Evolutionary conservation across 2,797 vertebrate species (phyloP), one percentile per base, ranked within the genome.

Genomic region (Acanthurus leucopareius): DNA sequence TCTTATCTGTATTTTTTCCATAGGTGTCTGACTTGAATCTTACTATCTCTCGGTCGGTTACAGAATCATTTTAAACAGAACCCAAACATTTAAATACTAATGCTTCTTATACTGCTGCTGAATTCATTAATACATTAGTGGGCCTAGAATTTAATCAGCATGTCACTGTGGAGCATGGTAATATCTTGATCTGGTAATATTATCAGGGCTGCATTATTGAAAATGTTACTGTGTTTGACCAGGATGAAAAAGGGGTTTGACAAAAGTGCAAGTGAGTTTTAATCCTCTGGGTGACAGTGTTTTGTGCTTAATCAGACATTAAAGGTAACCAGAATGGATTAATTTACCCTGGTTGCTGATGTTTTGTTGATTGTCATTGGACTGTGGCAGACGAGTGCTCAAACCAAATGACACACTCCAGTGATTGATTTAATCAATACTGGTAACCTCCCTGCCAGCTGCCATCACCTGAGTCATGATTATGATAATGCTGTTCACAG

Each of bases 391-490:
- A 62, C 11, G 28, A 63, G 57, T 19, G 42, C 52, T 72, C 1
- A 10, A 25, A 32, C n/a, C 42, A 68, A 16, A 68, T 47, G 61
- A 80, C 56, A 64, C 72, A n/a, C 3, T 45, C 16, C 14, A 69
- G 60, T 69, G 72, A 75, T 3, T 19, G 73, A 77, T 77, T 75
- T 48, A 65, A 84, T 87, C 77, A 79, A 58, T 60, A 54, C 25
- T 9, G 22, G 28, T 53, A 62, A 25, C 11, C 19, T 14, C 60
- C 63, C 51, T 35, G 61, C 59, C 58, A 51, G 57, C 58, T 59
- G 63, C 54, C 35, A 17, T 63, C 69, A 42, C 64, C 70, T 59
- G 52, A 74, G 56, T 78, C 44, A 77, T 68, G 58, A 42, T 58
- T 53, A 81, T 70, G 68, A 51, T 35, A 60, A 69, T 62, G 57